phyloP scores from a whole-genome alignment of 2,113 vertebrate species.

The Barbus barbus region DNA sequence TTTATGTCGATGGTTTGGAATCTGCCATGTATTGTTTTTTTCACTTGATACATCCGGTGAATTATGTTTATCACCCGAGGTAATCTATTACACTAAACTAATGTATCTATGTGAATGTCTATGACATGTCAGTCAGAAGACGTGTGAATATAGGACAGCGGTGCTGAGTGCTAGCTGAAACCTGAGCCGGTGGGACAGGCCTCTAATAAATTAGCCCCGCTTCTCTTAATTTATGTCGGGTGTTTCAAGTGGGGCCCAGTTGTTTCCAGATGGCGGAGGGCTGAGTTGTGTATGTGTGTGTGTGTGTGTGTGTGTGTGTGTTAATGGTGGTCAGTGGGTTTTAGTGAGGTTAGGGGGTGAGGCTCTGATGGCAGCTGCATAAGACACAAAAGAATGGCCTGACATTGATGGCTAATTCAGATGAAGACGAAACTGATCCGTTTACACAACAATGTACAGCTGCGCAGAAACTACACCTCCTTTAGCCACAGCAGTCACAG shows the following conservation, averaged over 20 bases:
- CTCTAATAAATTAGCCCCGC: conserved; percentile 22
- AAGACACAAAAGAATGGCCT: conserved; percentile 25
- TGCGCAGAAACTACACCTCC: neutral
- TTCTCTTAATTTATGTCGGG: conserved; percentile 38
- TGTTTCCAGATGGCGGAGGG: conserved; percentile 56
- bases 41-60: neutral
- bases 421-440: conserved; percentile 25
- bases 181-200: conserved; percentile 16
- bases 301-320: conserved; percentile 27
- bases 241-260: conserved; percentile 34
- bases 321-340: conserved; percentile 18
- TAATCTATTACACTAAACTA: neutral
- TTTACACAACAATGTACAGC: conserved; percentile 27
- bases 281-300: conserved; percentile 29
- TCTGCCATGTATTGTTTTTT: neutral
- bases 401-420: conserved; percentile 41
- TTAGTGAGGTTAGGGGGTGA: conserved; percentile 8
- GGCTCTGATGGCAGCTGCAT: conserved; percentile 37
- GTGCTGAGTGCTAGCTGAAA: conserved; percentile 38
- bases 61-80: neutral
- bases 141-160: conserved; percentile 10
- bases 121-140: neutral
- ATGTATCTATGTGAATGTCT: conserved; percentile 6
- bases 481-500: neutral
- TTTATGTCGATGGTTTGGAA: neutral